phyloP scores from a whole-genome alignment of 2,797 vertebrate species.

The Serranus cabrilla region DNA sequence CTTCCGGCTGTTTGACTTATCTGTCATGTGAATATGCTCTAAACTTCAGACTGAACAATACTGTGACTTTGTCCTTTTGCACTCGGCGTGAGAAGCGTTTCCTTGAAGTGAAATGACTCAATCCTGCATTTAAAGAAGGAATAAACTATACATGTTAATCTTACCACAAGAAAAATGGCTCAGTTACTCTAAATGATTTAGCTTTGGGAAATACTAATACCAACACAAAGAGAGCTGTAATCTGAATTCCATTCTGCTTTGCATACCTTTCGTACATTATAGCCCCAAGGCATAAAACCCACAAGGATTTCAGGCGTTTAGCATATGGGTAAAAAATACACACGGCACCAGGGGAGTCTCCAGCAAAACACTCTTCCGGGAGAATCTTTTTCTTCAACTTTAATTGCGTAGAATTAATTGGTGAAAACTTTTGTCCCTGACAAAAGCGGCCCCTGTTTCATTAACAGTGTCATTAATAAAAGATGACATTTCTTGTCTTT shows the following conservation, averaged over 20 bases:
- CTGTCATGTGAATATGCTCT: neutral
- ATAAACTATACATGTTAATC: constrained; percentile 4
- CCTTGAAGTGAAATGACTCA: neutral
- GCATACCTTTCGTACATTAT: constrained; percentile 45
- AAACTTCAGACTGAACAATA: constrained; percentile 18
- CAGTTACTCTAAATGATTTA: constrained; percentile 37
- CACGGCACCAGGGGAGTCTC: constrained; percentile 25
- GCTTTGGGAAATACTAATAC: constrained; percentile 33
- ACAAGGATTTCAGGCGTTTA: constrained; percentile 53
- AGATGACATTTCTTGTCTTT: constrained; percentile 75
- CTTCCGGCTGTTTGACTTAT: constrained; percentile 12
- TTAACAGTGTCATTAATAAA: constrained; percentile 83
- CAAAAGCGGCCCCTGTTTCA: constrained; percentile 74
- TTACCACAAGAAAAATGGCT: constrained; percentile 21
- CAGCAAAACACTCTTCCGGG: constrained; percentile 54
- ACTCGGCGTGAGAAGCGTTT: neutral
- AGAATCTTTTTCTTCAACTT: constrained; percentile 47
- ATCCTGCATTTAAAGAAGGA: constrained; percentile 11
- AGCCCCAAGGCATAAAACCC: constrained; percentile 17
- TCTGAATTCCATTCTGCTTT: constrained; percentile 16
- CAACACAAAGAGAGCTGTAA: constrained; percentile 28
- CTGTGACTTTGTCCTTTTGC: constrained; percentile 8
- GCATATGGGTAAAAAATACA: constrained; percentile 45
- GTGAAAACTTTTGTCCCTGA: constrained; percentile 74
- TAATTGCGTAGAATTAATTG: constrained; percentile 78